phyloP scores from a whole-genome alignment of 1,140 invertebrate genomes.

The Carposina sasakii region DNA sequence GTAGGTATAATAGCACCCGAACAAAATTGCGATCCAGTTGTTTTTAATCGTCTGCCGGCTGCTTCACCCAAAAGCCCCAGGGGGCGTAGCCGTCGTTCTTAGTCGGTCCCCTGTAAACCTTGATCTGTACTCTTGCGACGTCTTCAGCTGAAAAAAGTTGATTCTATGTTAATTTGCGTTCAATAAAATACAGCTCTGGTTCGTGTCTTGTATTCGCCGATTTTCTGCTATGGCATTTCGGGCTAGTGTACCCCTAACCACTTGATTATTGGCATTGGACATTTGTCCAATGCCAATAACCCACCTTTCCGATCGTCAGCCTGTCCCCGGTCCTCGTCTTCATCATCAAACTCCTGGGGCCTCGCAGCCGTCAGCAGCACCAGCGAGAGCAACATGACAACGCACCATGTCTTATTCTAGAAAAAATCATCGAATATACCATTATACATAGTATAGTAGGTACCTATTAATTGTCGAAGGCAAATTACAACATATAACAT shows the following conservation, averaged over 20 bases:
- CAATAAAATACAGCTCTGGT: neutral
- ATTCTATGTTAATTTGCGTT: neutral
- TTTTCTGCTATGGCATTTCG: no score
- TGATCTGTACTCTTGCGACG: conserved; percentile 78
- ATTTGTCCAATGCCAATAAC: no score
- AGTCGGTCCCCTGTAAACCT: conserved; percentile 79
- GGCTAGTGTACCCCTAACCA: no score
- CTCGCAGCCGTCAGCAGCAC: conserved; percentile 29
- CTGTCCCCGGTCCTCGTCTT: conserved; percentile 33
- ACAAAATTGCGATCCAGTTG: no score
- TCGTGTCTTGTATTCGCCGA: no score
- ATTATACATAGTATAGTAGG: no score
- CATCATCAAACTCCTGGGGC: conserved; percentile 50
- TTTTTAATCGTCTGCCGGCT: conserved; percentile 73
- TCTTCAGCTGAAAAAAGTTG: conserved; percentile 44
- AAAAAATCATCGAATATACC: no score
- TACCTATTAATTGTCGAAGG: no score
- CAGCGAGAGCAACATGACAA: conserved; percentile 28
- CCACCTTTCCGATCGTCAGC: conserved; percentile 41
- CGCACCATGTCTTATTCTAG: no score
- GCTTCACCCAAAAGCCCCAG: conserved; percentile 83
- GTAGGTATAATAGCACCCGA: no score
- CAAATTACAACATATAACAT: no score
- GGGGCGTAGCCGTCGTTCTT: conserved; percentile 76
- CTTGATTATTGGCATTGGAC: no score